phyloP scores from a whole-genome alignment of 1,140 invertebrate genomes.

The Scaptomyza montana region DNA sequence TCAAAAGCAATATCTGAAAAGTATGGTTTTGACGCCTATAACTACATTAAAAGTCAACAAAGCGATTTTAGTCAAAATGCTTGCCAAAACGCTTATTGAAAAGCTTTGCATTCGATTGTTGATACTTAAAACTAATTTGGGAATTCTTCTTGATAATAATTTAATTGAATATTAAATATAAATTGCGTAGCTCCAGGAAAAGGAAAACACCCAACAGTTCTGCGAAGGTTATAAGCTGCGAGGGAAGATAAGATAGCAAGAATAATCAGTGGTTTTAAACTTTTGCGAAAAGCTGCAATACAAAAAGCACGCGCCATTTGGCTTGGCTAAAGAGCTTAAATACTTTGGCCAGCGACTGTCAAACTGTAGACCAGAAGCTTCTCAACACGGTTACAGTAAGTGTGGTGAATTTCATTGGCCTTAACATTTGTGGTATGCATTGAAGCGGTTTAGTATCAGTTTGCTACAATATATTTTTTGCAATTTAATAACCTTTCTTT shows the following conservation, averaged over 20 bases:
- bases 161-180: too few species aligned
- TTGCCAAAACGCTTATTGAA: too few species aligned
- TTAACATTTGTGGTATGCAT: slow-evolving; percentile 28
- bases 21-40: too few species aligned
- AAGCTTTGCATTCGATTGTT: too few species aligned
- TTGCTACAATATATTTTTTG: slow-evolving; percentile 4
- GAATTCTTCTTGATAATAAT: too few species aligned
- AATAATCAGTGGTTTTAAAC: not conserved
- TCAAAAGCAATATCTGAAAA: too few species aligned
- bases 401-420: slow-evolving; percentile 30
- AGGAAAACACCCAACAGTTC: not conserved
- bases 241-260: not conserved
- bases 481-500: slow-evolving; percentile 28
- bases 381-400: slow-evolving; percentile 2
- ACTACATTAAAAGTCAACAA: too few species aligned
- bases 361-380: slow-evolving; percentile 22
- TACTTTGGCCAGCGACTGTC: not conserved
- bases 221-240: not conserved
- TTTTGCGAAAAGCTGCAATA: not conserved
- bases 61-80: too few species aligned
- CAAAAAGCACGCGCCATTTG: slow-evolving; percentile 20
- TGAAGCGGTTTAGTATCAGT: not conserved
- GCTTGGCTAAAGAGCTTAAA: slow-evolving; percentile 69
- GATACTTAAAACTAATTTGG: too few species aligned
- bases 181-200: not conserved